Evolutionary conservation across 2,113 vertebrate genomes (phyloP), one percentile per base, ranked within the genome.

Genomic region (Otus sunia): DNA sequence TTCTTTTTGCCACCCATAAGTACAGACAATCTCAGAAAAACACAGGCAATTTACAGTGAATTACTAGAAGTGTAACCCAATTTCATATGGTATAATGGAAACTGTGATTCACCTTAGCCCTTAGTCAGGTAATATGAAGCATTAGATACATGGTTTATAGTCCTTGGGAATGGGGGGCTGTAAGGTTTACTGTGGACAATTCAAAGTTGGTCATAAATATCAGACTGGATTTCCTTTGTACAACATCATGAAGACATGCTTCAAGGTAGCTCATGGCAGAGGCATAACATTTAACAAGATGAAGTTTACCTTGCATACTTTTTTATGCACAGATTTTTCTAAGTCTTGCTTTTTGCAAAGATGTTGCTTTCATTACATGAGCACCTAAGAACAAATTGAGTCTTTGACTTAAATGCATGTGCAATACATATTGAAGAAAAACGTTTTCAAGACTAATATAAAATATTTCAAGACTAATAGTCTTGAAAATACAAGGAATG

Each of bases 1-100:
- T 92, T 89, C 47, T 52, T 84, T 89, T 75, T 84, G 34, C 78
- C 36, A 43, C 27, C 15, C 53, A 0, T 18, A 37, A 83, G 16
- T 34, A 62, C 39, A 85, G 43, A 27, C 2, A 41, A 12, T 18
- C 52, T 60, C 64, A 60, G 56, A 41, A 72, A 92, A 92, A 39
- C 8, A 8, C 29, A 73, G 19, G 64, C 10, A 64, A 68, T 60
- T 64, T 53, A 26, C 21, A 52, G 15, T 6, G 0, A 0, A 32
- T 60, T 53, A 17, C 20, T 62, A 20, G 20, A 87, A 82, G 19
- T 45, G 43, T 45, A 47, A 2, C 19, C 58, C 25, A 10, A 4
- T 59, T 94, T 89, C 39, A 22, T 15, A 0, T 3, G 7, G 1
- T 39, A 0, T 34, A 36, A 52, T 12, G 52, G 60, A 89, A 85